These are phyloP conservation scores for Chrysolina americana DNA, from an alignment of 2,888 invertebrate species.

Conservation along the genomic window DNA sequence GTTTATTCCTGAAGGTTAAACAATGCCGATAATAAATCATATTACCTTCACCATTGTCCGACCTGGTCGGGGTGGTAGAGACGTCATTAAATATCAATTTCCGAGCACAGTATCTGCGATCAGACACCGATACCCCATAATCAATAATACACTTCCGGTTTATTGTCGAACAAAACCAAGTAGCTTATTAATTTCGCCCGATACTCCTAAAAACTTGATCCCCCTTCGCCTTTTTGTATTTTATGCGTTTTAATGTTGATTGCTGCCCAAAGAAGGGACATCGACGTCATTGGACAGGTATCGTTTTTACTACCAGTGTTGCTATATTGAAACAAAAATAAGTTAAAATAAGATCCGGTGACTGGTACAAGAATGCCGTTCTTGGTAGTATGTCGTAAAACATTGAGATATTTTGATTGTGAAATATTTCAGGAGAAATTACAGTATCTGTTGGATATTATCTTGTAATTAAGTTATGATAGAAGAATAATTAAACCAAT, in stretches of 20 bases:
- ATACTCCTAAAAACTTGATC: conserved; percentile 21
- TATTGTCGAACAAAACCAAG: conserved; percentile 27
- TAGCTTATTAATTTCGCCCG: conserved; percentile 29
- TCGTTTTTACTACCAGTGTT: neutral
- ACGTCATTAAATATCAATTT: conserved; percentile 33
- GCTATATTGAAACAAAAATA: neutral
- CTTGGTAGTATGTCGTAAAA: no score
- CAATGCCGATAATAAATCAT: conserved; percentile 1
- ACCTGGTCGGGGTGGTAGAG: neutral
- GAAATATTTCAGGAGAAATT: no score
- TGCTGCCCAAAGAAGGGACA: neutral
- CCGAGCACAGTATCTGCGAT: conserved; percentile 20
- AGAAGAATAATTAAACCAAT: no score
- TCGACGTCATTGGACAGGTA: neutral
- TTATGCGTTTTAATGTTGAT: conserved; percentile 16
- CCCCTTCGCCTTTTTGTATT: conserved; percentile 25
- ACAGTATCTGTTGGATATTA: no score
- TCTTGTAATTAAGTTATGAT: no score
- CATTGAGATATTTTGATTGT: no score
- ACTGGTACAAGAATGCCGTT: no score
- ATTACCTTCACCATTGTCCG: conserved; percentile 2
- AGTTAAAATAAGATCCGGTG: no score
- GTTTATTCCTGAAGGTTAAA: neutral
- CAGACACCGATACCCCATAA: conserved; percentile 30
- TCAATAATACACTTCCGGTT: conserved; percentile 32